Evolutionary conservation across 2,113 vertebrate species (phyloP).

Genomic region (Thymallus thymallus): DNA sequence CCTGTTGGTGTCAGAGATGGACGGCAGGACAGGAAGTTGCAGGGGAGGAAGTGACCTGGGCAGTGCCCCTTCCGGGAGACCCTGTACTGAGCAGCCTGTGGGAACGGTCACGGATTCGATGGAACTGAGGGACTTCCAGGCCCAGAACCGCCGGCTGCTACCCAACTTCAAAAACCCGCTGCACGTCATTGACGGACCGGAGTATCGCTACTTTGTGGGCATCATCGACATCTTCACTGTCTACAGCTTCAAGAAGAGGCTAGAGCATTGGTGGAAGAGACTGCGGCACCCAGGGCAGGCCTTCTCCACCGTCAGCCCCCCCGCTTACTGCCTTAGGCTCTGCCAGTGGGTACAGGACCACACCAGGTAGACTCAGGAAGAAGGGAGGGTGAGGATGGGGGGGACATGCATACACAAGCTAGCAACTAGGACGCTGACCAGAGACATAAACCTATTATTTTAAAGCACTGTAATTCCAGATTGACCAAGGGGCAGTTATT

Average conservation of each 20-base stretch:
- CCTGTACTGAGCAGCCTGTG: background rate
- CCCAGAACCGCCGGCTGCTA: slow-evolving; percentile 81
- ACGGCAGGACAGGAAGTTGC: slow-evolving; percentile 17
- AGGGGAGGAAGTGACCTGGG: background rate
- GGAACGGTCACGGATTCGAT: slow-evolving; percentile 16
- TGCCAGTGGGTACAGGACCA: slow-evolving; percentile 82
- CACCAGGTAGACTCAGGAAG: slow-evolving; percentile 61
- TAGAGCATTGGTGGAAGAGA: slow-evolving; percentile 84
- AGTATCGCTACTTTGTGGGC: slow-evolving; percentile 85
- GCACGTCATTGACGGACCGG: slow-evolving; percentile 82
- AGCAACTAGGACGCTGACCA: too few relatives aligned
- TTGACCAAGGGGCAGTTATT: background rate
- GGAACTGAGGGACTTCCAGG: slow-evolving; percentile 46
- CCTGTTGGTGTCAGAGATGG: slow-evolving; percentile 42
- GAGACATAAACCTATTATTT: too few relatives aligned
- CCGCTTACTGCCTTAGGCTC: slow-evolving; percentile 76
- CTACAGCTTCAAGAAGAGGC: slow-evolving; percentile 79
- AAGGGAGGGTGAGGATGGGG: too few relatives aligned
- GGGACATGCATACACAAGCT: too few relatives aligned
- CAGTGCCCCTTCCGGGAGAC: background rate
- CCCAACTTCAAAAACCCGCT: slow-evolving; percentile 78
- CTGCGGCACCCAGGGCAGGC: slow-evolving; percentile 74
- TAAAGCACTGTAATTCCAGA: too few relatives aligned
- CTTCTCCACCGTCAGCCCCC: slow-evolving; percentile 85
- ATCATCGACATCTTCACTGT: slow-evolving; percentile 88